Percentiles rank a stretch among this genome's conserved stretches.
Evolutionary conservation across 1,140 invertebrate genomes (phyloP).

Genomic region (Sitobion miscanthi): DNA sequence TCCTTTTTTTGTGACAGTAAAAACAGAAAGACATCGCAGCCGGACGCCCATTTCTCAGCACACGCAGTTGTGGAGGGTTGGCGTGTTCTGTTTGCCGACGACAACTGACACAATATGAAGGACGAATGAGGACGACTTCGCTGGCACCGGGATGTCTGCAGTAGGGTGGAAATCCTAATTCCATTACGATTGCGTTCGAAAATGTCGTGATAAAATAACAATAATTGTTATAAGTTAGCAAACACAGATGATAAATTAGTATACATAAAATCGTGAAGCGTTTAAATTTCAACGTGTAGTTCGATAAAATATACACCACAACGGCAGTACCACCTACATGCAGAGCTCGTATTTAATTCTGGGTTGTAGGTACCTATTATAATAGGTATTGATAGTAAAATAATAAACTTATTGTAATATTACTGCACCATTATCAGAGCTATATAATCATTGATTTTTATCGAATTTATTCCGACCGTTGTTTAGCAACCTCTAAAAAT

Average conservation of each 20-base stretch:
- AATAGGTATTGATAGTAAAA: too few species aligned
- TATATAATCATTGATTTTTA: neutral
- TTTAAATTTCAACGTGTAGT: neutral
- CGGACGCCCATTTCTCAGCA: constrained; percentile 29
- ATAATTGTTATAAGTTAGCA: neutral
- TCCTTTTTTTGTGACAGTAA: constrained; percentile 26
- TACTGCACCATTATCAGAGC: too few species aligned
- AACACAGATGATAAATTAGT: neutral
- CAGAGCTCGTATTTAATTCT: too few species aligned
- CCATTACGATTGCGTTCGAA: neutral
- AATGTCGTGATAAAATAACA: neutral
- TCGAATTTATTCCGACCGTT: neutral
- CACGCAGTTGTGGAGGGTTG: neutral
- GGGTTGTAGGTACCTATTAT: too few species aligned
- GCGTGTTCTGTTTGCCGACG: constrained; percentile 11
- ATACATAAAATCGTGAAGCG: too few species aligned
- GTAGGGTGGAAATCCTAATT: neutral
- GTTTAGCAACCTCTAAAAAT: neutral
- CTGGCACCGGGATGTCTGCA: too few species aligned
- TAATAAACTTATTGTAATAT: too few species aligned
- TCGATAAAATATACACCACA: neutral
- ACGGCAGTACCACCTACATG: neutral
- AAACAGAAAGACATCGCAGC: neutral
- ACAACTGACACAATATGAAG: neutral
- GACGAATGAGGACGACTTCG: neutral